phyloP scores from a whole-genome alignment of 2,888 invertebrate species.

The Chironomus tentans region DNA sequence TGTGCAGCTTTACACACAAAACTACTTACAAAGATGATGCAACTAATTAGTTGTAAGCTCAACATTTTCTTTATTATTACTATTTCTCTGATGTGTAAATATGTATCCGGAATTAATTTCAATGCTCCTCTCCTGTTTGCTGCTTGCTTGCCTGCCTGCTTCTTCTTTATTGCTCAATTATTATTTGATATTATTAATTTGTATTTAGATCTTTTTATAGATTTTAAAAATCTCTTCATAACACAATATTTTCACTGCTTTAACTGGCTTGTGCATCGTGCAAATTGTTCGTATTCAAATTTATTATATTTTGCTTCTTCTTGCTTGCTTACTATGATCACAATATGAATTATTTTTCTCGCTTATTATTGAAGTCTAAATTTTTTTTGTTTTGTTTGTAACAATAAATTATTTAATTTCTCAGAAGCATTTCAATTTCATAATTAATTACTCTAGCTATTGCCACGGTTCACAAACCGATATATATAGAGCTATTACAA shows the following conservation, averaged over 20 bases:
- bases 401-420: background rate
- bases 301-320: background rate
- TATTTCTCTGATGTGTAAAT: no score
- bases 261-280: slow-evolving; percentile 20
- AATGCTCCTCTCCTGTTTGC: no score
- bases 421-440: slow-evolving; percentile 23
- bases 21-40: slow-evolving; percentile 23
- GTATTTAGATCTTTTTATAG: background rate
- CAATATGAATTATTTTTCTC: background rate
- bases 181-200: no score
- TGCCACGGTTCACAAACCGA: background rate
- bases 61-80: background rate
- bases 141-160: no score
- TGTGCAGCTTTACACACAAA: background rate
- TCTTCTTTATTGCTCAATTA: no score
- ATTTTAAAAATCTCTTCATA: slow-evolving; percentile 7
- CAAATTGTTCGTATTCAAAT: background rate
- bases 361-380: background rate
- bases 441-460: slow-evolving; percentile 24
- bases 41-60: background rate
- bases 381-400: background rate
- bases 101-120: no score
- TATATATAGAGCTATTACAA: no score
- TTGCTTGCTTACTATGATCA: background rate
- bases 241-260: slow-evolving; percentile 17